Conservation (phyloP, 2,888 invertebrate species). For the Lochmaea capreae region DNA sequence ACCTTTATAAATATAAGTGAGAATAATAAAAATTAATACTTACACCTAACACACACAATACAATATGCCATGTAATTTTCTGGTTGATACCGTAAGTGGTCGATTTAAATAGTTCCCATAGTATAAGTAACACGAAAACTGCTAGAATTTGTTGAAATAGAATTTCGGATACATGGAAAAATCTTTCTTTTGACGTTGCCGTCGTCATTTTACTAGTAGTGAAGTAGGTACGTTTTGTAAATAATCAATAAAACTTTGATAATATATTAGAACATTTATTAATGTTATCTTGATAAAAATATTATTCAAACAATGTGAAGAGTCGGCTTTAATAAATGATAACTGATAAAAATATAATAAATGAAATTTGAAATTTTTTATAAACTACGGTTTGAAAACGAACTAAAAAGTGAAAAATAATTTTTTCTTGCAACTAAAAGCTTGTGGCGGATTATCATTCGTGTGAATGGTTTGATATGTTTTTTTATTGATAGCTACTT, state of each 20-base stretch:
- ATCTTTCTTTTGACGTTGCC: constrained; percentile 27
- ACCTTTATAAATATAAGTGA: neutral
- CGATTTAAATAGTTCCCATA: constrained; percentile 47
- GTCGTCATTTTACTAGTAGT: constrained; percentile 9
- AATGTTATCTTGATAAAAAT: neutral
- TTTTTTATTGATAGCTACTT: too few relatives aligned
- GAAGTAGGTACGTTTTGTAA: neutral
- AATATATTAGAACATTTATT: neutral
- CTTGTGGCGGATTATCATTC: too few relatives aligned
- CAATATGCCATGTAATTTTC: constrained; percentile 54
- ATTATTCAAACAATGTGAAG: neutral
- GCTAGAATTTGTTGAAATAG: constrained; percentile 48
- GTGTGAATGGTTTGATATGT: too few relatives aligned
- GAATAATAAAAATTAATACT: constrained; percentile 44
- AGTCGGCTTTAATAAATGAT: neutral
- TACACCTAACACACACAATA: constrained; percentile 56
- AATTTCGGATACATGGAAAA: constrained; percentile 41
- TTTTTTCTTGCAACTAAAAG: too few relatives aligned
- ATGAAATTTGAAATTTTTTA: too few relatives aligned
- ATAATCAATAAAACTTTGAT: neutral
- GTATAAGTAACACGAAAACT: constrained; percentile 46
- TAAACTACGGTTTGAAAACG: too few relatives aligned
- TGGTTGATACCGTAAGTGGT: constrained; percentile 20
- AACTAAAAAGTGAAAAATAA: too few relatives aligned
- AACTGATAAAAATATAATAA: too few relatives aligned